A percentile compares a stretch with the other conserved stretches of the same genome.
phyloP scores from a whole-genome alignment of 2,797 vertebrate genomes.

The Chaenodraco wilsoni region DNA sequence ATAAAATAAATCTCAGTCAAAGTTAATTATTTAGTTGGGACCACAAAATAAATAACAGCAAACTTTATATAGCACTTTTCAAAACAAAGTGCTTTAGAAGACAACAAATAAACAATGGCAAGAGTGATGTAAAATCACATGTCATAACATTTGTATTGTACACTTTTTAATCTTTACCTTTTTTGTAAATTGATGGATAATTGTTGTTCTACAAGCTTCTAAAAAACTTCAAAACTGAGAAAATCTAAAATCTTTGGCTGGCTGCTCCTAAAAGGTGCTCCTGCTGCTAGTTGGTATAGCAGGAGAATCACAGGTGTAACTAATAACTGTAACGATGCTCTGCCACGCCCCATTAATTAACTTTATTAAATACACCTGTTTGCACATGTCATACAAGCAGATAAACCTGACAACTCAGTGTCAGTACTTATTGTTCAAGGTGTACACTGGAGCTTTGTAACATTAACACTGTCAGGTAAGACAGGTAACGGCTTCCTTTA shows the following conservation, averaged over 20 bases:
- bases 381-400: background rate
- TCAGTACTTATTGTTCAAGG: background rate
- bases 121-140: no score
- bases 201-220: background rate
- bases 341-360: slow-evolving; percentile 3
- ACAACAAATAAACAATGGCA: no score
- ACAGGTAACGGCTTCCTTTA: background rate
- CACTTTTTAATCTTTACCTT: background rate
- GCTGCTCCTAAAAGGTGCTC: background rate
- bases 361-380: background rate
- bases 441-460: background rate
- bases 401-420: background rate
- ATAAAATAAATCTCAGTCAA: slow-evolving; percentile 5
- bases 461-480: slow-evolving; percentile 17
- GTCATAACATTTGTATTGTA: background rate
- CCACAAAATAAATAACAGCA: background rate
- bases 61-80: no score
- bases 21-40: background rate
- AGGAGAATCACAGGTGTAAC: slow-evolving; percentile 10
- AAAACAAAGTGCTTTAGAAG: no score
- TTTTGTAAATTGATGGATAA: background rate
- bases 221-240: background rate
- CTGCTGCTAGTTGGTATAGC: background rate
- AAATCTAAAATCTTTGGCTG: background rate
- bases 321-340: background rate